phyloP scores from a whole-genome alignment of 2,888 invertebrate genomes.

The Charanyca ferruginea region DNA sequence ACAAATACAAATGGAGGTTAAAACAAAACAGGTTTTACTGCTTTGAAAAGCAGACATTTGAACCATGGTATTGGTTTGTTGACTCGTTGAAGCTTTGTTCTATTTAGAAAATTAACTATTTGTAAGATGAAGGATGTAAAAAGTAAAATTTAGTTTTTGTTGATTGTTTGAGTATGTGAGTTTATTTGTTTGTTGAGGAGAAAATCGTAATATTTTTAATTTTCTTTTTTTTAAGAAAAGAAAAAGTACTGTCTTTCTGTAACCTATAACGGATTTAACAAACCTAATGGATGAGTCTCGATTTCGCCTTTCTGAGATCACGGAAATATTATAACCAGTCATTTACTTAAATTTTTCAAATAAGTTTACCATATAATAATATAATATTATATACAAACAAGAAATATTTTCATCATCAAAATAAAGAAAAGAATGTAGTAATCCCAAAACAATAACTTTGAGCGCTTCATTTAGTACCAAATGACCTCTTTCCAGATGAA shows the following conservation, averaged over 20 bases:
- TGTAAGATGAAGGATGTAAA: neutral
- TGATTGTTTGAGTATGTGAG: no score
- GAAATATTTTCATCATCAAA: neutral
- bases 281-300: no score
- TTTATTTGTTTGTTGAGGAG: no score
- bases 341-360: neutral
- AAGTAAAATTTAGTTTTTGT: no score
- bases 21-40: constrained; percentile 56
- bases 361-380: neutral
- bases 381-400: no score
- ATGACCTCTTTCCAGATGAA: constrained; percentile 15
- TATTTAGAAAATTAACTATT: neutral
- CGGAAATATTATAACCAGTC: neutral
- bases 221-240: no score
- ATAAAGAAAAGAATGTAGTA: neutral
- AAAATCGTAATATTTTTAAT: no score
- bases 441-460: constrained; percentile 8
- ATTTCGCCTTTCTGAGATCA: no score
- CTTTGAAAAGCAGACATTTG: constrained; percentile 26
- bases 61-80: constrained; percentile 45
- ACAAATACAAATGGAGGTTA: constrained; percentile 46
- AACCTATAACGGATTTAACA: no score
- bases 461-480: constrained; percentile 14
- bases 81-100: constrained; percentile 38
- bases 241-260: no score